Evolutionary conservation across 2,888 invertebrate species (phyloP).

Genomic region (Laspeyria flexula): DNA sequence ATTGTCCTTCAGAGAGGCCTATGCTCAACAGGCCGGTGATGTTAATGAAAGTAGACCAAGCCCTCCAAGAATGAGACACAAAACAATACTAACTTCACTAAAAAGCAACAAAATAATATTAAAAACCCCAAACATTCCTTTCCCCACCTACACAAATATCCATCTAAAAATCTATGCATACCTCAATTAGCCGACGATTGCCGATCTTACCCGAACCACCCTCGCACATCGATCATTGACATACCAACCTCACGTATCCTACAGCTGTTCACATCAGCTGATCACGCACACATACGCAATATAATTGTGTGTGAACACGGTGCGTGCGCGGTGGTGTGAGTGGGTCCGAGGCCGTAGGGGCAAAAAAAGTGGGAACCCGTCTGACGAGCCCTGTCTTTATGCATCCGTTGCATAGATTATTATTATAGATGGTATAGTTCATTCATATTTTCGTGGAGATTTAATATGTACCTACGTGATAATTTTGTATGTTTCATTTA

Average conservation of each 20-base stretch:
- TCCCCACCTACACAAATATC: background rate
- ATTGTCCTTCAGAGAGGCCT: too few species aligned
- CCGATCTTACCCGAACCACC: constrained; percentile 14
- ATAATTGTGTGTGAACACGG: constrained; percentile 32
- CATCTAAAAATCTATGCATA: constrained; percentile 15
- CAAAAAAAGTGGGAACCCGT: constrained; percentile 75
- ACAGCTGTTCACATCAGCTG: constrained; percentile 77
- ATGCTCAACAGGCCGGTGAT: too few species aligned
- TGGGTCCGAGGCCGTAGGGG: constrained; percentile 52
- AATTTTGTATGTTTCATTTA: too few species aligned
- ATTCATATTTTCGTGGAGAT: background rate
- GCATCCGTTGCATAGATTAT: constrained; percentile 55
- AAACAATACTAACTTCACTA: background rate
- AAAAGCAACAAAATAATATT: background rate
- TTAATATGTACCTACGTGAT: too few species aligned
- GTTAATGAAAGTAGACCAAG: too few species aligned
- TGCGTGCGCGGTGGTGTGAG: constrained; percentile 44
- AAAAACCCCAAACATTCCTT: constrained; percentile 2
- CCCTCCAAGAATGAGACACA: too few species aligned
- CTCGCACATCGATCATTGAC: constrained; percentile 19
- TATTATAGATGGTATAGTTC: constrained; percentile 14
- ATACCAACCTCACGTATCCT: constrained; percentile 49
- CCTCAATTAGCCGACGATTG: constrained; percentile 20
- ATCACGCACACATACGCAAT: constrained; percentile 58
- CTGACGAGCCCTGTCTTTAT: constrained; percentile 67